Evolutionary conservation across 2,113 vertebrate species (phyloP), one percentile per base, ranked within the genome.

Genomic region (Urocolius indicus): DNA sequence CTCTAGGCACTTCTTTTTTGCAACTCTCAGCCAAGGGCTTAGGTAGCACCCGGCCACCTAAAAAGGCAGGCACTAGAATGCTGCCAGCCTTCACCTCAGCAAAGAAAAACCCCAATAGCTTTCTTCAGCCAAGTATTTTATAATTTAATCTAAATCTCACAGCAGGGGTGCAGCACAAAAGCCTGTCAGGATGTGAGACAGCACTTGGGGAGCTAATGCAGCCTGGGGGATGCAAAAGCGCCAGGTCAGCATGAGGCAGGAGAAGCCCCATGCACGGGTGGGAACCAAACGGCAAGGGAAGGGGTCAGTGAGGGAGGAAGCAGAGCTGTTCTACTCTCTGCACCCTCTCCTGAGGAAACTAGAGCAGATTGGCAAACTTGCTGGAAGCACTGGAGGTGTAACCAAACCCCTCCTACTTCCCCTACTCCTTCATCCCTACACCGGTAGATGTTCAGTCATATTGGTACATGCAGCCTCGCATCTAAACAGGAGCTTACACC

Each of bases 141-240:
- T 27, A 20, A 55, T 22, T 67, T 51, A 63, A 58, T 36, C 38
- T 32, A 55, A 16, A 15, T 5, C 18, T 15, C 30, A 14, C 19
- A 9, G 9, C 13, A 32, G 22, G 20, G 27, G 32, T 1, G 21
- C 6, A 48, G 51, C 29, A 61, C 24, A 48, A 41, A 58, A 51
- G 34, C 48, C 43, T 32, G 55, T 6, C 19, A 46, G 69, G 41
- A 16, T 2, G 8, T 3, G 29, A 43, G 59, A 32, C 55, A 55
- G 11, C 2, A 2, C 59, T 8, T 0, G 0, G n/a, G 38, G 46
- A 77, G 24, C 16, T 6, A 13, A 52, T 0, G 2, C 41, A 12
- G 23, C 58, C 52, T 9, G 43, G 46, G 84, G 71, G 57, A 81
- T n/a, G 36, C 20, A 54, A 13, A 43, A 74, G 18, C 2, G 4